These are phyloP conservation scores for Diplogasteroides magnus DNA, from an alignment of 1,140 invertebrate species.

Conservation along the genomic window DNA sequence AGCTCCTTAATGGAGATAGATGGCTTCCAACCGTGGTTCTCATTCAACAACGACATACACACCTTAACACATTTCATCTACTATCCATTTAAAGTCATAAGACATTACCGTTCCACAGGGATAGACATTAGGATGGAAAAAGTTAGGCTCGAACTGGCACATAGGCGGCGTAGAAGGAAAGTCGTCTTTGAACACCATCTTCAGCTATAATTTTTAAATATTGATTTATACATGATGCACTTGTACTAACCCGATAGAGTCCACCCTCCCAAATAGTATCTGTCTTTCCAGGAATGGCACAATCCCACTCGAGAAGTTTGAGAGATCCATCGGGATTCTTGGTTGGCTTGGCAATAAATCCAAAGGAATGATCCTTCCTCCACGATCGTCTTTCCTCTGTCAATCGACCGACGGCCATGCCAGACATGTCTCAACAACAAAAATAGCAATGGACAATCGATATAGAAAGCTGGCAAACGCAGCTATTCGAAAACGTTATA, in stretches of 20 bases:
- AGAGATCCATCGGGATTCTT: constrained; percentile 92
- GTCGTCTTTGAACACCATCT: constrained; percentile 99
- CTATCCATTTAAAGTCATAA: neutral
- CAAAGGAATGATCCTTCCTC: constrained; percentile 99
- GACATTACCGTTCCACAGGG: constrained; percentile 73
- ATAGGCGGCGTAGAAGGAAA: constrained; percentile 99
- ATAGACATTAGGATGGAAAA: constrained; percentile 99
- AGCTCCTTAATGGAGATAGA: constrained; percentile 99
- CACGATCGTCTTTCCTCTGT: constrained; percentile 96
- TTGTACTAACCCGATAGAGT: constrained; percentile 69
- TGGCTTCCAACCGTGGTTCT: constrained; percentile 99
- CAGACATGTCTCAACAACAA: too few relatives aligned
- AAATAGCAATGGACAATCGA: too few relatives aligned
- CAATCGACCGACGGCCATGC: constrained; percentile 87
- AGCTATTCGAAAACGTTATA: too few relatives aligned
- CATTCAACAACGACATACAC: constrained; percentile 90
- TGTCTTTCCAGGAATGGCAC: constrained; percentile 97
- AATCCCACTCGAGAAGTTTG: constrained; percentile 99
- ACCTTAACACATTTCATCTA: constrained; percentile 60
- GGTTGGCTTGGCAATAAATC: constrained; percentile 88
- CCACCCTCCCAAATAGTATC: constrained; percentile 94
- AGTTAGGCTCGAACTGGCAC: constrained; percentile 98
- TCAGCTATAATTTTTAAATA: constrained; percentile 59
- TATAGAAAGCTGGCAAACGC: too few relatives aligned
- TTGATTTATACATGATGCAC: neutral